These are phyloP conservation scores for Dromococcyx pavoninus DNA, from an alignment of 2,797 vertebrate genomes.

Conservation along the genomic window DNA sequence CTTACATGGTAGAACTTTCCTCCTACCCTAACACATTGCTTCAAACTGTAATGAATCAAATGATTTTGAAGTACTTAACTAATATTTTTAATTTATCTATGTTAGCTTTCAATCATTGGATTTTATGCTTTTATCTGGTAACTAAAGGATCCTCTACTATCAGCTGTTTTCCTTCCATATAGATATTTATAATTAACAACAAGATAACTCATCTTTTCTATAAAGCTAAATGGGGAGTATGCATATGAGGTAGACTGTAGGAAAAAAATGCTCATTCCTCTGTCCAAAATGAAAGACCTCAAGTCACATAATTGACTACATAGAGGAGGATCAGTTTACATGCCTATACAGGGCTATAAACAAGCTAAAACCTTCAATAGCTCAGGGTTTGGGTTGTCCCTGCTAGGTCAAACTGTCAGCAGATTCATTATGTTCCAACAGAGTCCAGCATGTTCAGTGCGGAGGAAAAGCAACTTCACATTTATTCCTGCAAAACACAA, in stretches of 20 bases:
- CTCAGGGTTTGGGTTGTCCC: not conserved
- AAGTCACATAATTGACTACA: not conserved
- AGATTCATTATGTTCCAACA: not conserved
- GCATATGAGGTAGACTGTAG: not conserved
- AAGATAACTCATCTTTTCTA: not conserved
- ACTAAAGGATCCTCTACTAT: not conserved
- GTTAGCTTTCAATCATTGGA: not conserved
- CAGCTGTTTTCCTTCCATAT: not conserved
- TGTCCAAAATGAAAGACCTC: not conserved
- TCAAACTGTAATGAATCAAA: not conserved
- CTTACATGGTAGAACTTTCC: not conserved
- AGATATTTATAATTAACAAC: not conserved
- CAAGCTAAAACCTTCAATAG: not conserved
- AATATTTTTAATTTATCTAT: not conserved
- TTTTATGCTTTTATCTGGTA: not conserved
- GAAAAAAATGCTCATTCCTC: not conserved
- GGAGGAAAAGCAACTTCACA: not conserved
- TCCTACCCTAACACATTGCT: not conserved
- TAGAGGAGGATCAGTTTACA: not conserved
- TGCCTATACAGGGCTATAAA: not conserved
- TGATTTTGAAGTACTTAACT: not conserved
- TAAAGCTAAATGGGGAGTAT: not conserved
- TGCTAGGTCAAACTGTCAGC: not conserved
- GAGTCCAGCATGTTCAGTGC: not conserved
- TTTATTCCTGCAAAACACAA: not conserved